Evolutionary conservation across 1,140 invertebrate species (phyloP).

Genomic region (Pectinophora gossypiella): DNA sequence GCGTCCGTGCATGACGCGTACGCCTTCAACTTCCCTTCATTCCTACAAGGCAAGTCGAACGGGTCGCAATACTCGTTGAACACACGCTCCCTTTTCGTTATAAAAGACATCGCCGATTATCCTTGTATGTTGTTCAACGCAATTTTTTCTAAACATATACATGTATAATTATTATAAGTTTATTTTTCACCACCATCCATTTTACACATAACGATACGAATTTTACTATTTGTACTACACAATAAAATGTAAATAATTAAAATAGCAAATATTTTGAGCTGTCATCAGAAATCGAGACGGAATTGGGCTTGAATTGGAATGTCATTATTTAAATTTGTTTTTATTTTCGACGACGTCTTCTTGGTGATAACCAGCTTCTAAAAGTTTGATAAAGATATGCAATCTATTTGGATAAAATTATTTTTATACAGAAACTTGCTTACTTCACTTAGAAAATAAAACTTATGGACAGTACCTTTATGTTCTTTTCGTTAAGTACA

Average conservation of each 20-base stretch:
- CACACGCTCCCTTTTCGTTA: slow-evolving; percentile 64
- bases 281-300: slow-evolving; percentile 54
- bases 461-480: too few species aligned
- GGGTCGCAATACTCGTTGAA: slow-evolving; percentile 54
- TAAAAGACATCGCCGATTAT: slow-evolving; percentile 56
- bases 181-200: slow-evolving; percentile 47
- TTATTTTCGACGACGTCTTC: neutral
- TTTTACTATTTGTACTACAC: slow-evolving; percentile 31
- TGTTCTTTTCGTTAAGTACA: too few species aligned
- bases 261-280: slow-evolving; percentile 59
- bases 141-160: slow-evolving; percentile 36
- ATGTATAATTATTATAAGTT: slow-evolving; percentile 20
- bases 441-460: too few species aligned
- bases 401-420: too few species aligned
- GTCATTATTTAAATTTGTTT: slow-evolving; percentile 46
- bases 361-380: too few species aligned
- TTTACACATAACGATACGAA: slow-evolving; percentile 39
- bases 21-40: slow-evolving; percentile 64
- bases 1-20: slow-evolving; percentile 66
- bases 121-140: slow-evolving; percentile 26
- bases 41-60: slow-evolving; percentile 53
- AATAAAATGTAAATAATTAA: slow-evolving; percentile 41
- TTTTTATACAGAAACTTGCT: too few species aligned
- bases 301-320: slow-evolving; percentile 47
- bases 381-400: too few species aligned